Evolutionary conservation across 2,113 vertebrate genomes (phyloP).

Genomic region (Albula goreensis): DNA sequence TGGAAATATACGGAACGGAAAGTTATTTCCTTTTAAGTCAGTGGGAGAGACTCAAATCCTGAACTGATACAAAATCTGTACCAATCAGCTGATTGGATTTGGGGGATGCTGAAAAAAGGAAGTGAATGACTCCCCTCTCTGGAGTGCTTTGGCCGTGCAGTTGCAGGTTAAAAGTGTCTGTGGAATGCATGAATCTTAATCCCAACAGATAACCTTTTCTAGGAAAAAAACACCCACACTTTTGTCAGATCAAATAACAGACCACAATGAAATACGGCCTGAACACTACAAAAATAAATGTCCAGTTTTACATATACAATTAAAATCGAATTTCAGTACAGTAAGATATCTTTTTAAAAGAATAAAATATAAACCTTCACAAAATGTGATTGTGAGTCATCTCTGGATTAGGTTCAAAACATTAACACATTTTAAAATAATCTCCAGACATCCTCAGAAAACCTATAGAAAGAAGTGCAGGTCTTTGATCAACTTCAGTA

Average conservation of each 20-base stretch:
- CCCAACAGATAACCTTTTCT: constrained; percentile 9
- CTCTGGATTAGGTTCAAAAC: too few relatives aligned
- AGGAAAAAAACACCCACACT: constrained; percentile 27
- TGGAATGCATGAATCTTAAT: constrained; percentile 28
- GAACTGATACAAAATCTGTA: not conserved
- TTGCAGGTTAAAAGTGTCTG: constrained; percentile 13
- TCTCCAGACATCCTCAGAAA: not conserved
- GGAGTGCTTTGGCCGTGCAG: not conserved
- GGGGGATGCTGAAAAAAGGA: not conserved
- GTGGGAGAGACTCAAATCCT: not conserved
- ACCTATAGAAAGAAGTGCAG: constrained; percentile 55
- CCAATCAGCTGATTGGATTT: constrained; percentile 13
- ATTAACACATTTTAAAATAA: too few relatives aligned
- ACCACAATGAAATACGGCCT: not conserved
- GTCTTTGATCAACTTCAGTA: constrained; percentile 74
- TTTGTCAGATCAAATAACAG: not conserved
- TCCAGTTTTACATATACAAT: too few relatives aligned
- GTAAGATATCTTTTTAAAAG: too few relatives aligned
- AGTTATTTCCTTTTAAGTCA: constrained; percentile 7
- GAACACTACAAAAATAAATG: too few relatives aligned
- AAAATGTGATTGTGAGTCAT: too few relatives aligned
- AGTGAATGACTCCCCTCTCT: not conserved
- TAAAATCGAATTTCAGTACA: too few relatives aligned
- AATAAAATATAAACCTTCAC: too few relatives aligned
- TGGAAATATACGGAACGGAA: not conserved